Conservation (phyloP, 2,113 vertebrate genomes). For the Spea bombifrons region DNA sequence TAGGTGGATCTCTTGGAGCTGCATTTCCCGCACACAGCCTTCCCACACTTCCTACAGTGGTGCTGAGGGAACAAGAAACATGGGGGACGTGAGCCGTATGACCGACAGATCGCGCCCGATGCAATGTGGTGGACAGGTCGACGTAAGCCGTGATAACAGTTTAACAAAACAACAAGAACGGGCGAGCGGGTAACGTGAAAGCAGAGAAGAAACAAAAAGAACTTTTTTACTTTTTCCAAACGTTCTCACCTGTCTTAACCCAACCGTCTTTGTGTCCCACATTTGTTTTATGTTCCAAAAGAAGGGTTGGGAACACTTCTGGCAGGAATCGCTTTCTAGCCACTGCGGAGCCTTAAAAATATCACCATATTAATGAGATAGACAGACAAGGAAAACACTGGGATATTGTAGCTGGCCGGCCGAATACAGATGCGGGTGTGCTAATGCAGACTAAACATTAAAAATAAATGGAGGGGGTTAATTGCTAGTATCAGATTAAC, state of each 20-base stretch:
- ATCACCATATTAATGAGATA: background rate
- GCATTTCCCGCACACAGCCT: slow-evolving; percentile 92
- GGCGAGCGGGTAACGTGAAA: background rate
- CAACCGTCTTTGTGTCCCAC: slow-evolving; percentile 95
- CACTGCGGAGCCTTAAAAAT: slow-evolving; percentile 86
- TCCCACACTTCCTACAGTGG: slow-evolving; percentile 95
- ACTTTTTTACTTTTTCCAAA: background rate
- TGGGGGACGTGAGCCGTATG: background rate
- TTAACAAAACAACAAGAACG: background rate
- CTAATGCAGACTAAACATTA: no score
- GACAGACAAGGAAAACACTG: no score
- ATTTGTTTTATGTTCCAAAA: slow-evolving; percentile 99
- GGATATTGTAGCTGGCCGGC: no score
- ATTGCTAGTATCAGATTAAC: no score
- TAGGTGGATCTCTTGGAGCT: slow-evolving; percentile 89
- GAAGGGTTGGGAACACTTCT: slow-evolving; percentile 95
- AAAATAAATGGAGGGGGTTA: no score
- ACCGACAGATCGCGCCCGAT: background rate
- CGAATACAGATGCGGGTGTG: no score
- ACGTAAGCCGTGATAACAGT: background rate
- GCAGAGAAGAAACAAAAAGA: background rate
- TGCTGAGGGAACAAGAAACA: slow-evolving; percentile 68
- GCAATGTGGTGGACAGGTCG: background rate
- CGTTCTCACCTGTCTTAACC: slow-evolving; percentile 84
- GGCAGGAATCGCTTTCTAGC: slow-evolving; percentile 95